Evolutionary conservation across 2,797 vertebrate genomes (phyloP).

Genomic region (Coregonus ussuriensis): DNA sequence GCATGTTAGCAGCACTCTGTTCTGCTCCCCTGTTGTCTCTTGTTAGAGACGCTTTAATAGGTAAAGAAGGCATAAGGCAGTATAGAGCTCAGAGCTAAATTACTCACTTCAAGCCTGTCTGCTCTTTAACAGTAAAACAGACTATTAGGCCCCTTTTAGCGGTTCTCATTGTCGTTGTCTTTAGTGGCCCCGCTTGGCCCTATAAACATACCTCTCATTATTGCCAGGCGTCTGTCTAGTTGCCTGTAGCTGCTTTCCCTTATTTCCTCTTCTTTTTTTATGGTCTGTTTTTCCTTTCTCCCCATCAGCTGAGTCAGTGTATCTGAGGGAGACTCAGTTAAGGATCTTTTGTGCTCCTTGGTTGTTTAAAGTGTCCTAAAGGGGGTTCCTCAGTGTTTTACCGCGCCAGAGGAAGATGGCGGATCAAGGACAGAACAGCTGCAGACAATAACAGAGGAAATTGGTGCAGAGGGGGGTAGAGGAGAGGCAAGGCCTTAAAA

Average conservation of each 20-base stretch:
- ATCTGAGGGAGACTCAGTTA: constrained; percentile 43
- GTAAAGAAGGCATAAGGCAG: constrained; percentile 6
- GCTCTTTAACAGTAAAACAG: constrained; percentile 25
- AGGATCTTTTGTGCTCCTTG: constrained; percentile 33
- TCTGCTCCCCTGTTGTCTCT: constrained; percentile 16
- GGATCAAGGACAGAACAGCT: not conserved
- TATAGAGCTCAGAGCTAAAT: constrained; percentile 42
- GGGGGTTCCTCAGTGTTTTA: constrained; percentile 22
- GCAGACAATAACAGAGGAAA: not conserved
- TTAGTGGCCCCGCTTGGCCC: not conserved
- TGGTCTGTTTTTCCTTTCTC: constrained; percentile 30
- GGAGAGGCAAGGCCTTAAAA: not conserved
- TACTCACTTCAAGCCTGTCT: constrained; percentile 39
- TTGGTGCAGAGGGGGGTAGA: not conserved
- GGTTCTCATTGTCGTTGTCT: not conserved
- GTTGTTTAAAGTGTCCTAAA: constrained; percentile 36
- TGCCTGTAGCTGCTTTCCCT: constrained; percentile 10
- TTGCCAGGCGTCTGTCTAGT: constrained; percentile 35
- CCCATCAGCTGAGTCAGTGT: constrained; percentile 15
- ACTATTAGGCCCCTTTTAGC: not conserved
- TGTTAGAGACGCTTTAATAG: constrained; percentile 11
- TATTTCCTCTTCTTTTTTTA: constrained; percentile 32
- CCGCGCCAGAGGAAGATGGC: not conserved
- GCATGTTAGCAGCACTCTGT: constrained; percentile 21
- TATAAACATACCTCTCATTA: constrained; percentile 43